phyloP scores from a whole-genome alignment of 2,888 invertebrate genomes.

The Heliconius aoede region DNA sequence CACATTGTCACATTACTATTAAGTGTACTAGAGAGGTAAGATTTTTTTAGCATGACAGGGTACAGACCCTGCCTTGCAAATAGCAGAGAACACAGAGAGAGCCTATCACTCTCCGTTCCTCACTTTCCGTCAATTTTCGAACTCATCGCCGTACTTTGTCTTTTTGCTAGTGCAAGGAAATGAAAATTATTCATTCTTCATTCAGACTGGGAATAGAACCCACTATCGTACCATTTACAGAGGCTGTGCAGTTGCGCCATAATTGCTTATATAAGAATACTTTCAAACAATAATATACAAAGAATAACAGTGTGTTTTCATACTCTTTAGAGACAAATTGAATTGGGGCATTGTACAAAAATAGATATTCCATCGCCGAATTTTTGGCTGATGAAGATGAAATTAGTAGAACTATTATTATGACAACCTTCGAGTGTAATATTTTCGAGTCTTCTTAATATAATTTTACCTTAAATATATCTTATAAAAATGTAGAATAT shows the following conservation, averaged over 20 bases:
- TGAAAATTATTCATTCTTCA: too few species aligned
- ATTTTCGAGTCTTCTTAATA: neutral
- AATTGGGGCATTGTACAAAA: slow-evolving; percentile 13
- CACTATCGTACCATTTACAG: neutral
- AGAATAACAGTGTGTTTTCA: neutral
- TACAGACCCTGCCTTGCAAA: too few species aligned
- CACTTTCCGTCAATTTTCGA: too few species aligned
- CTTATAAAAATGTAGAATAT: neutral
- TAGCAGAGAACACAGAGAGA: neutral
- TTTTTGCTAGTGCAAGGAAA: neutral
- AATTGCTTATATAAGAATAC: neutral
- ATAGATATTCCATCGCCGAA: slow-evolving; percentile 21
- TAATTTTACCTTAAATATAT: neutral
- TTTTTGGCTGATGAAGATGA: slow-evolving; percentile 22
- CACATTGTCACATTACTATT: slow-evolving; percentile 95
- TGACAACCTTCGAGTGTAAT: slow-evolving; percentile 4
- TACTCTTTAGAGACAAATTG: neutral
- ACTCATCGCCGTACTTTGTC: neutral
- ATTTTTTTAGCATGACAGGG: slow-evolving; percentile 34
- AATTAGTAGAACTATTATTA: slow-evolving; percentile 14
- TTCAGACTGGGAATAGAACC: too few species aligned
- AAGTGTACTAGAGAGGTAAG: slow-evolving; percentile 95
- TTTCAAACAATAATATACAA: neutral
- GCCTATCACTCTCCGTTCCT: too few species aligned
- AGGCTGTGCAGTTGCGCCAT: neutral